Evolutionary conservation across 1,140 invertebrate genomes (phyloP), one percentile per base, ranked within the genome.

Genomic region (Ladona fulva): DNA sequence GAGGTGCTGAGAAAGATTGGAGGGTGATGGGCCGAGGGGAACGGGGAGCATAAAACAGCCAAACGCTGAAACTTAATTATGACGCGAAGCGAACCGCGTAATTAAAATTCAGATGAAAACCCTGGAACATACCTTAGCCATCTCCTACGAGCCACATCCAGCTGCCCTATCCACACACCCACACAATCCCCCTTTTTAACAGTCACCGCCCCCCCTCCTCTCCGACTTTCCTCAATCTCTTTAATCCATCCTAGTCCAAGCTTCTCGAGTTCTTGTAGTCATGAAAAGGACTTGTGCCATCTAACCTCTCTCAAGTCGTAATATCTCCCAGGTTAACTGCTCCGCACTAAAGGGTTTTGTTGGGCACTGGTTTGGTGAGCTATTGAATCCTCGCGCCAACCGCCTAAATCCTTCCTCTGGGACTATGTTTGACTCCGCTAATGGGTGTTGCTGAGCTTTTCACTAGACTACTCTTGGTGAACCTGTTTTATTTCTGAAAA

Each of bases 71-170:
- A 66, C 52, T 66, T 66, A 66, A 66, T 66, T 66, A 66, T 66
- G 52, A 66, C 12, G 52, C 52, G 52, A 66, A 66, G 52, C 52
- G 52, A 66, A 66, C 3, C 52, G 52, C 3, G 52, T 66, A 66
- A 66, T 66, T 66, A 66, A 66, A 66, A 66, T 66, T 66, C 52
- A 66, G n/a, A 66, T 66, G 52, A 66, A 66, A 66, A 66, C 52
- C 52, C 52, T 66, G 52, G 52, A 22, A 66, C 52, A 66, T 66
- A 66, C 52, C 52, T 66, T 12, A 66, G n/a, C 52, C 52, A 66
- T 66, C 52, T 22, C 16, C 52, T 19, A 22, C n/a, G 3, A 66
- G n/a, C 52, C 52, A 66, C 52, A 16, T 66, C 52, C 52, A 66
- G 52, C 52, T 66, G 52, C 52, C 44, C 44, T 19, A 52, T 10